Base-by-base conservation (phyloP, 2,888 invertebrate species). In the Nemoura dubitans region DNA sequence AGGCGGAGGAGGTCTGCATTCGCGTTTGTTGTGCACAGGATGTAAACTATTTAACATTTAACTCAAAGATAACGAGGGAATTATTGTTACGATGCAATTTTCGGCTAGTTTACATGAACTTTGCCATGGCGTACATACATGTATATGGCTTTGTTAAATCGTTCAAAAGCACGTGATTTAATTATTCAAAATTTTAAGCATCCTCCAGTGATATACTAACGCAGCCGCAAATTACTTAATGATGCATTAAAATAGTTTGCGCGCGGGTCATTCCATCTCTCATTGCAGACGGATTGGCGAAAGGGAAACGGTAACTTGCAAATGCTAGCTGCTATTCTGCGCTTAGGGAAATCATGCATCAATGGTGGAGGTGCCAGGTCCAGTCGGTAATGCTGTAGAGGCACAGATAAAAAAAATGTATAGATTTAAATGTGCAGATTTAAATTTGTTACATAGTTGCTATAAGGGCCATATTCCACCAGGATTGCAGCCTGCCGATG, bases 71-170 rank as follows among this genome's bases (percentile, higher is more conserved):
- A 81, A 81, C 81, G 29, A 28, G 81, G 27, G 28, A 29, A 30
- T 81, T 81, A 81, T n/a, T 81, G 29, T 81, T 36, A 27, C 30
- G 30, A 81, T 81, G 81, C 27, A 30, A 30, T 81, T 81, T 36
- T 59, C 16, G 21, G 59, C 6, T 59, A 21, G 59, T 59, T 59
- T 21, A 59, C 59, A 59, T 21, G 21, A 14, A 59, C 16, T 59
- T 59, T 59, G 59, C 59, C 21, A 21, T n/a, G n/a, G n/a, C n/a
- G 59, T 10, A n/a, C 28, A 27, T n/a, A 27, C 27, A n/a, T 7
- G 80, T 80, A 16, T 26, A 30, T 2, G 21, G 30, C 81, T 29
- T 27, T 81, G 30, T 21, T 7, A 30, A 29, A 16, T 59, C 59
- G 59, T 3, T 59, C 36, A 36, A 36, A 10, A 36, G 36, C 36